These are phyloP conservation scores for Polypedilum vanderplanki DNA, from an alignment of 1,140 invertebrate species.

Conservation along the genomic window DNA sequence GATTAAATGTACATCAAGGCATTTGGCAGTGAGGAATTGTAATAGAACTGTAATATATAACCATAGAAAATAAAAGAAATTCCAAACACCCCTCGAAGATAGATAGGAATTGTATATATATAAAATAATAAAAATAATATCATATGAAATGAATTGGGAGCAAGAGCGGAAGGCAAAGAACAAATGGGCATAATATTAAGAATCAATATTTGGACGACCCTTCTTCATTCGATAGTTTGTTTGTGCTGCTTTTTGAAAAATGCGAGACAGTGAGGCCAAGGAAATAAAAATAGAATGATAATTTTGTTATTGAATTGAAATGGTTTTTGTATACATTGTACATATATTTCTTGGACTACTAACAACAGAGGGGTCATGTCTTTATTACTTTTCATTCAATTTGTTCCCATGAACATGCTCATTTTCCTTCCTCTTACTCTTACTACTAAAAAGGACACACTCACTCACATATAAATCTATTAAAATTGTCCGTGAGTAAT, in stretches of 20 bases:
- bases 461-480: neutral
- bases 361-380: neutral
- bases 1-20: conserved; percentile 26
- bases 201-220: conserved; percentile 26
- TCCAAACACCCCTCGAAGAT: neutral
- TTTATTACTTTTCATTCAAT: conserved; percentile 19
- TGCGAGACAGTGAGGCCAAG: neutral
- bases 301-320: conserved; percentile 19
- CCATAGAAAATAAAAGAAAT: neutral
- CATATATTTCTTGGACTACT: neutral
- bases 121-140: no score
- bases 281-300: conserved; percentile 6
- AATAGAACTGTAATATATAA: neutral
- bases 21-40: neutral
- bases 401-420: neutral
- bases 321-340: neutral
- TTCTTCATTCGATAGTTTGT: neutral
- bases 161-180: neutral
- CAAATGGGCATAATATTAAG: conserved; percentile 23
- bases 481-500: conserved; percentile 18
- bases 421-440: no score
- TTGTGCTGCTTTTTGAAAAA: neutral
- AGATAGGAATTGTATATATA: no score
- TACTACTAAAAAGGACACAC: no score
- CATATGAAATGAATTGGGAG: neutral